phyloP scores from a whole-genome alignment of 2,113 vertebrate species.

The Delphinapterus leucas region DNA sequence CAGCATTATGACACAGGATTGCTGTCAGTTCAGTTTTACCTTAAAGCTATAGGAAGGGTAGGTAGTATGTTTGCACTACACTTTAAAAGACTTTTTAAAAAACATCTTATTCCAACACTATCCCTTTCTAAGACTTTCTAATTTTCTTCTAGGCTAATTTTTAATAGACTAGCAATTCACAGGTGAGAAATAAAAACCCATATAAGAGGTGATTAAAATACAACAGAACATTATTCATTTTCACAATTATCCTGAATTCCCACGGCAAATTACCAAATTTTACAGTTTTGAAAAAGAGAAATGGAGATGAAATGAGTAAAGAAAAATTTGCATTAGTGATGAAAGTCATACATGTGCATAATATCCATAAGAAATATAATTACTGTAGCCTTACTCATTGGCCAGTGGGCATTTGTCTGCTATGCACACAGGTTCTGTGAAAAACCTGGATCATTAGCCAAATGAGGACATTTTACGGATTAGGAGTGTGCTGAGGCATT shows the following conservation, averaged over 20 bases:
- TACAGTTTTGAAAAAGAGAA: constrained; percentile 45
- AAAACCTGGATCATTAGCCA: constrained; percentile 28
- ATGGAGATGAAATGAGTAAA: constrained; percentile 40
- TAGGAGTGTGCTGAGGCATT: neutral
- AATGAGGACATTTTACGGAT: neutral
- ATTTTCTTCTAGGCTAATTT: constrained; percentile 64
- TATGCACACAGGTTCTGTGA: neutral
- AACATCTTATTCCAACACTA: neutral
- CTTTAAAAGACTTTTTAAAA: neutral
- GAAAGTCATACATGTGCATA: constrained; percentile 35
- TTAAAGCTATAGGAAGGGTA: neutral
- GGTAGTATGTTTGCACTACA: neutral
- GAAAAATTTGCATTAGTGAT: constrained; percentile 18
- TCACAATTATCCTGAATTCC: constrained; percentile 51
- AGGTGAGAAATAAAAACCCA: constrained; percentile 65
- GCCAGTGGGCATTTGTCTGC: constrained; percentile 22
- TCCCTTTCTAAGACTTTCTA: constrained; percentile 5
- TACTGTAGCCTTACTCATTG: neutral
- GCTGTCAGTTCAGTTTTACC: neutral
- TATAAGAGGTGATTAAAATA: constrained; percentile 60
- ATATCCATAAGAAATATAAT: constrained; percentile 38
- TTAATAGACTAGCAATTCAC: constrained; percentile 64
- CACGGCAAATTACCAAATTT: constrained; percentile 57
- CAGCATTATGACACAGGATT: neutral
- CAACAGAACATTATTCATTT: constrained; percentile 66